A percentile compares a stretch with the other conserved stretches of the same genome.
phyloP scores from a whole-genome alignment of 2,113 vertebrate species.

The Natator depressus region DNA sequence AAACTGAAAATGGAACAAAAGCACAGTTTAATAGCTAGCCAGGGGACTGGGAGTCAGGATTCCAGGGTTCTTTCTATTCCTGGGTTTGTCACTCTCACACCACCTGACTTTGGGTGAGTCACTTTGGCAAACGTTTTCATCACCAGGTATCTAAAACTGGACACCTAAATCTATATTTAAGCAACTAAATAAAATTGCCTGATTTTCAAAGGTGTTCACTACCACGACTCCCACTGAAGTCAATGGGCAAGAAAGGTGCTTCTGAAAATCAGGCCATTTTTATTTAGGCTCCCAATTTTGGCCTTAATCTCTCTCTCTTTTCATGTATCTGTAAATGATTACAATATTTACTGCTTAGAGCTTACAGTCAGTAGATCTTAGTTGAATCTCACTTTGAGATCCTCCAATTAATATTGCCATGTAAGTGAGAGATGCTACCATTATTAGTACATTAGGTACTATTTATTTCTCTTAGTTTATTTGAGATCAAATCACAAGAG shows the following conservation, averaged over 20 bases:
- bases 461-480: neutral
- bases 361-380: neutral
- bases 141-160: neutral
- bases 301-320: neutral
- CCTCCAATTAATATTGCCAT: neutral
- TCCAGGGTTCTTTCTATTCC: neutral
- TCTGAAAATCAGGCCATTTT: neutral
- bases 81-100: neutral
- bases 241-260: neutral
- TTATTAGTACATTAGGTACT: neutral
- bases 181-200: neutral
- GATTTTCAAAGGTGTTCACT: neutral
- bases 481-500: conserved; percentile 1
- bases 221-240: neutral
- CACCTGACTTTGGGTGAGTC: neutral
- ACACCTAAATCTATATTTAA: neutral
- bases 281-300: neutral
- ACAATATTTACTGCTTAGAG: neutral
- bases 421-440: neutral
- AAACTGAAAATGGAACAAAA: neutral
- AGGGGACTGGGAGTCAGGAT: neutral
- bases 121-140: neutral
- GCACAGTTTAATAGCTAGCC: neutral
- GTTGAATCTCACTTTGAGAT: neutral
- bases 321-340: neutral